Conservation (phyloP, 2,797 vertebrate genomes). For the Stomatorhinus walkeri region DNA sequence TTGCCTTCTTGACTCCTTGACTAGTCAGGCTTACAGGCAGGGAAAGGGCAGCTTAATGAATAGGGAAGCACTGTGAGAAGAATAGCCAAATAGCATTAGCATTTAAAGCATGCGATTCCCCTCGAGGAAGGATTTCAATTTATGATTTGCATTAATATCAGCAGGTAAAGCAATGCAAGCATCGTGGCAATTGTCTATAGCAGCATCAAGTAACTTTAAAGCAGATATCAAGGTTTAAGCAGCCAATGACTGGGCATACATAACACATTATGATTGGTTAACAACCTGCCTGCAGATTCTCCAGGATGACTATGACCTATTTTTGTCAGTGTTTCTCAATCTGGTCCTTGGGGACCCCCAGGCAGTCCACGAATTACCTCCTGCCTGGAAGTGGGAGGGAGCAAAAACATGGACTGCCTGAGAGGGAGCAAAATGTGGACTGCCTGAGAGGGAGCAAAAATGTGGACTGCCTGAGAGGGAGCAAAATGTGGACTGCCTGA, state of each 20-base stretch:
- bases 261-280: not conserved
- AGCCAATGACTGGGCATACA: not conserved
- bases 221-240: not conserved
- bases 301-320: not conserved
- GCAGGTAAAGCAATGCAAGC: conserved; percentile 8
- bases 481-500: too few species aligned
- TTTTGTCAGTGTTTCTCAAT: not conserved
- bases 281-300: not conserved
- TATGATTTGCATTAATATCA: conserved; percentile 22
- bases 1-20: conserved; percentile 14
- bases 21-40: conserved; percentile 32
- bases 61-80: conserved; percentile 22
- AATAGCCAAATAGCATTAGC: conserved; percentile 29
- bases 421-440: too few species aligned
- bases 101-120: conserved; percentile 30
- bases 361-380: not conserved
- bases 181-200: conserved; percentile 20
- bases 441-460: too few species aligned
- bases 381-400: not conserved
- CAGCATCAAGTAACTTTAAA: conserved; percentile 18
- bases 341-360: not conserved
- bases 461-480: not conserved
- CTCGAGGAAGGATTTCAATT: conserved; percentile 26
- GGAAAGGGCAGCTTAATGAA: conserved; percentile 38
- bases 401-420: not conserved